phyloP scores from a whole-genome alignment of 1,140 invertebrate species.

The Euglossa dilemma region DNA sequence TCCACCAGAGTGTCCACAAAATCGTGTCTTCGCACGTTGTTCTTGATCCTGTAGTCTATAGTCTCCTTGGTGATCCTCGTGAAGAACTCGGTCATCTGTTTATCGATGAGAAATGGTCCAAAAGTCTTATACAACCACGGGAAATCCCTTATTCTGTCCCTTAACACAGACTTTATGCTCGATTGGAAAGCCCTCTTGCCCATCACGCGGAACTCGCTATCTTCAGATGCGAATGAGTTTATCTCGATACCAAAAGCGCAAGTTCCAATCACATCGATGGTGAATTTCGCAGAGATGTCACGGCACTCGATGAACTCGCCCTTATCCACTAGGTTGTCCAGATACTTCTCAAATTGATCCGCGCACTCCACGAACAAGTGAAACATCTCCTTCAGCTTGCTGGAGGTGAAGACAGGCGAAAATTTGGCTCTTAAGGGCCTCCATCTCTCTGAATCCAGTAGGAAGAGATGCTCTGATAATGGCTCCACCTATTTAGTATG shows the following conservation, averaged over 20 bases:
- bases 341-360: slow-evolving; percentile 72
- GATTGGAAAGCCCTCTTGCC: slow-evolving; percentile 65
- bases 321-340: slow-evolving; percentile 54
- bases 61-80: slow-evolving; percentile 77
- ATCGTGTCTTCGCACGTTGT: slow-evolving; percentile 82
- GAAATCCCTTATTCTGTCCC: slow-evolving; percentile 61
- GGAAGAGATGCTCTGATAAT: slow-evolving; percentile 56
- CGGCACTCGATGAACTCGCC: slow-evolving; percentile 80
- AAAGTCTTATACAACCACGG: slow-evolving; percentile 63
- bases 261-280: slow-evolving; percentile 83
- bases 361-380: slow-evolving; percentile 74
- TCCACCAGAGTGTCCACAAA: slow-evolving; percentile 84
- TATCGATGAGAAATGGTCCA: slow-evolving; percentile 57
- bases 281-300: slow-evolving; percentile 80
- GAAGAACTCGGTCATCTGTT: slow-evolving; percentile 81
- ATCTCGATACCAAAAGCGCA: slow-evolving; percentile 84
- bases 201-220: slow-evolving; percentile 79
- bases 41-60: slow-evolving; percentile 80
- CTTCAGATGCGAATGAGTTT: slow-evolving; percentile 79
- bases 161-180: neutral
- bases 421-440: slow-evolving; percentile 38
- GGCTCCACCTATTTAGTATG: slow-evolving; percentile 50
- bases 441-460: slow-evolving; percentile 67
- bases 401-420: slow-evolving; percentile 52
- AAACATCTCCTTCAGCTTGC: slow-evolving; percentile 67